Base-by-base conservation (phyloP, 2,113 vertebrate species). In the Paralichthys olivaceus region DNA sequence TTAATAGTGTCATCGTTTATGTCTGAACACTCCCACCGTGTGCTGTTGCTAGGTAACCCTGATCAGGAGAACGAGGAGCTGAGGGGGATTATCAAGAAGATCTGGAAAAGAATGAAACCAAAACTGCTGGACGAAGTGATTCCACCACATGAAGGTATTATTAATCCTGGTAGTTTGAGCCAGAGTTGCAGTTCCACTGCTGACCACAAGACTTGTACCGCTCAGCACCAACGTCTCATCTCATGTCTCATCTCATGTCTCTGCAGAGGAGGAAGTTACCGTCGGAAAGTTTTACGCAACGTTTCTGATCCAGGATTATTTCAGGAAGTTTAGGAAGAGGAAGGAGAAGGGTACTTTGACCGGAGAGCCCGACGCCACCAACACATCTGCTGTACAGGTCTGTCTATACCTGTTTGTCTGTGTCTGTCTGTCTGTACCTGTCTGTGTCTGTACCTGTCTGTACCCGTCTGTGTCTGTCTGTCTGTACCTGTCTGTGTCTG, bases 281-380 rank as follows among this genome's bases (percentile, higher is more conserved):
- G 97, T 99, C 7, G 98, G 98, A 1, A 99, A 98, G 91, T 99
- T 99, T 89, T 99, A 99, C 0, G 98, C 98, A 0, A 99, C 97
- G 0, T 99, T 99, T 93, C 94, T 99, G 79, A 99, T 99, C 87
- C 98, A 99, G 90, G 98, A 99, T 79, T 97, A 99, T 71, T 99
- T 99, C 91, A 94, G 97, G 73, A 99, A 99, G 93, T 99, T 98
- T 89, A 95, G 97, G 76, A 99, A 98, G 80, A 96, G 96, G 69
- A 97, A 99, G 76, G 96, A 98, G 89, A 90, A 76, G 12, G 93
- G 90, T 47, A 91, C 92, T 22, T 82, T 94, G 49, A 64, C 87
- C 0, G 92, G 85, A 40, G 94, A 94, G 57, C 51, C 84, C 0
- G 91, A 93, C 23, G 19, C 53, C 17, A 68, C 90, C 54, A 95